Conservation (phyloP, 2,797 vertebrate genomes). For the Urophycis tenuis region DNA sequence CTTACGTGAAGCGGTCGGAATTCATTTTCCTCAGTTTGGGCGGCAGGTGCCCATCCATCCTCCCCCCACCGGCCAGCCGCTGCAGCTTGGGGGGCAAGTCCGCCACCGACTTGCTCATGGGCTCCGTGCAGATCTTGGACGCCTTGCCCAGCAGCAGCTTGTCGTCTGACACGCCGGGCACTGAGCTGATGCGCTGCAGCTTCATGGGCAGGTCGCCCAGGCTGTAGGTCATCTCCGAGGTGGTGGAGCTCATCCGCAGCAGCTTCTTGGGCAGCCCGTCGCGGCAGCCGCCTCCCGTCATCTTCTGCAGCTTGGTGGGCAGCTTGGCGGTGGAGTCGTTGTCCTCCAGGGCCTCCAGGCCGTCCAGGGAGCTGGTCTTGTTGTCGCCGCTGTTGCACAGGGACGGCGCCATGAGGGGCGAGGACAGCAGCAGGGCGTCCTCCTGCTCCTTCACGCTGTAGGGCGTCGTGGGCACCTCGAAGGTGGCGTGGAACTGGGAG, state of each 20-base stretch:
- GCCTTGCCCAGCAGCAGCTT: constrained; percentile 83
- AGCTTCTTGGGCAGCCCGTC: constrained; percentile 95
- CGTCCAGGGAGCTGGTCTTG: constrained; percentile 89
- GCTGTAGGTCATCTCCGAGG: constrained; percentile 98
- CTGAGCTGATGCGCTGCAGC: constrained; percentile 97
- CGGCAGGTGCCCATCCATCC: constrained; percentile 94
- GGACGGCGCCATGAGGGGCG: constrained; percentile 91
- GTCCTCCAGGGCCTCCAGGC: constrained; percentile 89
- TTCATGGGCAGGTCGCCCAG: constrained; percentile 97
- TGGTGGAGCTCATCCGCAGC: constrained; percentile 96
- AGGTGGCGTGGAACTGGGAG: constrained; percentile 97
- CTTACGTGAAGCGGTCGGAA: constrained; percentile 95
- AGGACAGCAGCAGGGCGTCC: constrained; percentile 94
- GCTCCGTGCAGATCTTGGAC: constrained; percentile 83
- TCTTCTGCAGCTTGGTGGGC: constrained; percentile 96
- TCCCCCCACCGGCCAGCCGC: constrained; percentile 82
- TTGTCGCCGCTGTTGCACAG: constrained; percentile 89
- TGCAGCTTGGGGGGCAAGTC: constrained; percentile 98
- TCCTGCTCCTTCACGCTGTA: constrained; percentile 98
- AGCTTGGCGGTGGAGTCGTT: constrained; percentile 83
- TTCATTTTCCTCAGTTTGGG: constrained; percentile 99
- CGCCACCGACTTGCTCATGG: constrained; percentile 95
- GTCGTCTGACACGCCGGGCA: constrained; percentile 90
- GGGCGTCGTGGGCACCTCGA: constrained; percentile 90
- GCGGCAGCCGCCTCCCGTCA: constrained; percentile 70